A percentile compares a stretch with the other conserved stretches of the same genome.
Conservation (phyloP, 2,797 vertebrate species). For the Macrochelys suwanniensis region DNA sequence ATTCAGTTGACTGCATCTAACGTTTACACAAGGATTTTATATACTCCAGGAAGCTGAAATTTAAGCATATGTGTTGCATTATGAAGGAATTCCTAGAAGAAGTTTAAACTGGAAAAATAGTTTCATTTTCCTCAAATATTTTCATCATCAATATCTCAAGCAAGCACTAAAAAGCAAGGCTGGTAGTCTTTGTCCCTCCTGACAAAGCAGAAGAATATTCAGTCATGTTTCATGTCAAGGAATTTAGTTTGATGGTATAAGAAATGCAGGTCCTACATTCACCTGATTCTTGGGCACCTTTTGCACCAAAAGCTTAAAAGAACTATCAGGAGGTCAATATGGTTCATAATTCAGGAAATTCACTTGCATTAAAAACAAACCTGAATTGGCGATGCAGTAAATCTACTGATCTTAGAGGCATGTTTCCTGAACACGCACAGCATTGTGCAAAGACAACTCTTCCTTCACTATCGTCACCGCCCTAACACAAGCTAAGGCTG, state of each 20-base stretch:
- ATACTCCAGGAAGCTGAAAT: background rate
- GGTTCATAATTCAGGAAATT: background rate
- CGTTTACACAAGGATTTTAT: background rate
- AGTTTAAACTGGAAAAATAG: background rate
- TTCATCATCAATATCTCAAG: background rate
- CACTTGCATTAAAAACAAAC: background rate
- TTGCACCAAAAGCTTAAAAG: background rate
- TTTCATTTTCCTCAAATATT: background rate
- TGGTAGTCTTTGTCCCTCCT: background rate
- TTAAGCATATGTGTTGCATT: background rate
- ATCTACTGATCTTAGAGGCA: background rate
- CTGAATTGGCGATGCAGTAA: background rate
- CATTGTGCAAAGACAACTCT: background rate
- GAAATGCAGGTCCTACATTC: background rate
- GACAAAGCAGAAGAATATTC: background rate
- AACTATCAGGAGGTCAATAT: background rate
- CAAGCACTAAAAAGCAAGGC: background rate
- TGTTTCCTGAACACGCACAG: background rate
- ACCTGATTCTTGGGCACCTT: background rate
- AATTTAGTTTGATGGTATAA: background rate
- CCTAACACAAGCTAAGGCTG: background rate
- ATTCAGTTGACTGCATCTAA: background rate
- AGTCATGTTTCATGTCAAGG: background rate
- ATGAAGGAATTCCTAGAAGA: background rate
- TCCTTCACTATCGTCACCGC: background rate